These are phyloP conservation scores for Ceratina calcarata DNA, from an alignment of 1,140 invertebrate species.

Conservation along the genomic window DNA sequence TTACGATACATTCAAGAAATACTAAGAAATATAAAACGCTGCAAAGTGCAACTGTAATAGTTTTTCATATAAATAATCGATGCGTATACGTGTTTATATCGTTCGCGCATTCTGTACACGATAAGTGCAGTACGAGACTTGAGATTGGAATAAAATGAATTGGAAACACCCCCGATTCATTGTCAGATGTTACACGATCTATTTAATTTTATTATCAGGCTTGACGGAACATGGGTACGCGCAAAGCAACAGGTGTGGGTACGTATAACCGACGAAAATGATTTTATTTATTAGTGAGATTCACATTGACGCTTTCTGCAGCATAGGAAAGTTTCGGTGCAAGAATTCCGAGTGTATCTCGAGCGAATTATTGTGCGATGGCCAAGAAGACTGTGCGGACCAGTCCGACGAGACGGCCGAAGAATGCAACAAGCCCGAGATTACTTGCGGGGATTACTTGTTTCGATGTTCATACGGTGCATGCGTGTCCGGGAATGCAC, in stretches of 20 bases:
- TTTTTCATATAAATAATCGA: conserved; percentile 12
- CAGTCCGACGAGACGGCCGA: conserved; percentile 82
- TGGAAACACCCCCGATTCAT: not conserved
- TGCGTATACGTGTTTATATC: not conserved
- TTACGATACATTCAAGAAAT: not conserved
- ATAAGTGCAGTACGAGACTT: not conserved
- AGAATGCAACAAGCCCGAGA: conserved; percentile 76
- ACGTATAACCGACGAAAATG: not conserved
- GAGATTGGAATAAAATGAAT: not conserved
- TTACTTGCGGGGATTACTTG: conserved; percentile 76
- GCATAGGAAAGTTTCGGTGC: conserved; percentile 67
- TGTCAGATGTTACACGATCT: not conserved
- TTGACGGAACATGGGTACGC: conserved; percentile 30
- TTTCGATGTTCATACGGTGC: conserved; percentile 84
- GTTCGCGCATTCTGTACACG: no score
- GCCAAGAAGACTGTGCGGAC: conserved; percentile 80
- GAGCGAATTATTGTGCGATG: conserved; percentile 80
- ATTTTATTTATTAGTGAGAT: not conserved
- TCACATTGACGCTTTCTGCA: conserved; percentile 17
- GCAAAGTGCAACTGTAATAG: not conserved
- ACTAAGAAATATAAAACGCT: no score
- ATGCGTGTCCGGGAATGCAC: conserved; percentile 81
- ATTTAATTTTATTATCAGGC: conserved; percentile 19
- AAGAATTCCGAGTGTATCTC: conserved; percentile 72
- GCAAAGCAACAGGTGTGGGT: conserved; percentile 40